Conservation (phyloP, 2,888 invertebrate genomes). For the Eutolmus rufibarbis region DNA sequence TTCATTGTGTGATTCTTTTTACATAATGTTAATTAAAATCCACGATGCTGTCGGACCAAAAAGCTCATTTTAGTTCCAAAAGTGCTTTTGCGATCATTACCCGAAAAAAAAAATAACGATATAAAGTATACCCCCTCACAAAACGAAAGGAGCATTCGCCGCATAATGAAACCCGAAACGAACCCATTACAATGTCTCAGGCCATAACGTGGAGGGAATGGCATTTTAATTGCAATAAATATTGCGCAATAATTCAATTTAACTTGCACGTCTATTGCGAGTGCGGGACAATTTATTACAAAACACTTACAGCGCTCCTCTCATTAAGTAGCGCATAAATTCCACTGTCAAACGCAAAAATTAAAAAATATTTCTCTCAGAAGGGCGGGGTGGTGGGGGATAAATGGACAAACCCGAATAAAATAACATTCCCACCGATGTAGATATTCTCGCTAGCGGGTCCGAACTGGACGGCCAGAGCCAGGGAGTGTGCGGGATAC, state of each 20-base stretch:
- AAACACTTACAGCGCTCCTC: neutral
- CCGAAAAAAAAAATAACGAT: neutral
- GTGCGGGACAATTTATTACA: conserved; percentile 2
- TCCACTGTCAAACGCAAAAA: conserved; percentile 27
- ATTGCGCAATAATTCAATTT: conserved; percentile 31
- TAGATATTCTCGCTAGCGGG: neutral
- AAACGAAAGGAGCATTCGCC: neutral
- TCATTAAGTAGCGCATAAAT: conserved; percentile 35
- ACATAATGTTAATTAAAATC: neutral
- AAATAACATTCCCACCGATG: conserved; percentile 19
- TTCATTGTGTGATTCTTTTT: neutral
- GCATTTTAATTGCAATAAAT: conserved; percentile 2
- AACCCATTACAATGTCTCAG: neutral
- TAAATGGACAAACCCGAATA: neutral
- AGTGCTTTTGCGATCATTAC: neutral
- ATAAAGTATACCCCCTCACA: neutral
- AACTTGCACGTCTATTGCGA: conserved; percentile 18
- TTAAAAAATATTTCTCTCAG: conserved; percentile 9
- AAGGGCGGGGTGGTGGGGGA: neutral
- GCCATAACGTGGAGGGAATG: neutral
- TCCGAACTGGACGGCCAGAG: neutral
- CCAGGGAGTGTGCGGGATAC: neutral
- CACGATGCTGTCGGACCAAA: neutral
- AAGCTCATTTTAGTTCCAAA: neutral
- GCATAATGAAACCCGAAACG: neutral